Evolutionary conservation across 2,113 vertebrate genomes (phyloP).

Genomic region (Pelecanus crispus): DNA sequence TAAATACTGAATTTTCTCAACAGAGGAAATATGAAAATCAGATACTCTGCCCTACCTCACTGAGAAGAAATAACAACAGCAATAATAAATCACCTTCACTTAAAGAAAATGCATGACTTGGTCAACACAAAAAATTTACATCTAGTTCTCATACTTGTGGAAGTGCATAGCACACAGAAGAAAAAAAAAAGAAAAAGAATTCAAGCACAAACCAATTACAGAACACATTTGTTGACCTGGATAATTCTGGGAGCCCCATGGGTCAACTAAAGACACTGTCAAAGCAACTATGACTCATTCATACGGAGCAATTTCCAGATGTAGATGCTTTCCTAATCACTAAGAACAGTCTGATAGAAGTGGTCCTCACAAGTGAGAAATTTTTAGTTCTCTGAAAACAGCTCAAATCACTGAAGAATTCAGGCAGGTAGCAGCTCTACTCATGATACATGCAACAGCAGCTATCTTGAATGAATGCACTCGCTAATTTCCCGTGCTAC

Average conservation of each 20-base stretch:
- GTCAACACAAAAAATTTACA: not conserved
- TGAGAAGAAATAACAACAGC: not conserved
- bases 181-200: not conserved
- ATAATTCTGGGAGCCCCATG: not conserved
- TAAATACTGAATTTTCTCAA: not conserved
- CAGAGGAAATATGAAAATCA: not conserved
- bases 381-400: not conserved
- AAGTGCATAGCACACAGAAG: not conserved
- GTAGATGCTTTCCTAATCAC: not conserved
- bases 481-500: not conserved
- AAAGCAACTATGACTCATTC: not conserved
- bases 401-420: not conserved
- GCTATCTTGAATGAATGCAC: not conserved
- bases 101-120: not conserved
- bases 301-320: not conserved
- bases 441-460: fast-evolving
- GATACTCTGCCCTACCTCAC: not conserved
- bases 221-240: not conserved
- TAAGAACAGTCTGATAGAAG: not conserved
- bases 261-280: not conserved
- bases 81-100: not conserved
- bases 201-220: not conserved
- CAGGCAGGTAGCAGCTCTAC: not conserved
- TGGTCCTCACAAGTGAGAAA: not conserved
- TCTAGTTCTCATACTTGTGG: not conserved